Evolutionary conservation across 2,113 vertebrate species (phyloP), one percentile per base, ranked within the genome.

Genomic region (Cryptomyrus ogoouensis): DNA sequence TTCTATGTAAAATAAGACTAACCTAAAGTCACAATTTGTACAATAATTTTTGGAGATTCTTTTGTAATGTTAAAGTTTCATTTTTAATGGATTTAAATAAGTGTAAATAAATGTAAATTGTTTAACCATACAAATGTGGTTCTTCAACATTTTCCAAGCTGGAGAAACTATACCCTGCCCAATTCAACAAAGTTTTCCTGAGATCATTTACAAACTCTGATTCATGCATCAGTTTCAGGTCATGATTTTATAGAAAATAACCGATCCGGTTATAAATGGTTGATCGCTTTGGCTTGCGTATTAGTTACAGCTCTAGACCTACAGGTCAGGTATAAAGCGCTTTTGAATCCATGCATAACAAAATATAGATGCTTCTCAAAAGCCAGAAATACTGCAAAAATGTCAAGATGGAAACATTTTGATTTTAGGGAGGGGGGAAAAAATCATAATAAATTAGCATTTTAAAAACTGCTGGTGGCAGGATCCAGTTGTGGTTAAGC

Each of bases 101-200:
- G 94, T 94, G 93, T 94, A 91, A 96, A 96, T 96, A 96, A 96
- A 96, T 89, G 39, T 86, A 46, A 52, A 66, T 91, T 95, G 94
- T 95, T 94, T 94, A 95, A 95, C 83, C 90, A 84, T 89, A 77
- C 17, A 53, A 27, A 46, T 19, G n/a, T 85, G 39, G 35, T 84
- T 35, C 50, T 77, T 80, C 15, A 70, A 80, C 74, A 80, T 80
- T 80, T 80, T 21, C 31, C 74, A 80, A 80, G 31, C 35, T 80
- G 35, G 35, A 70, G 74, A 87, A 87, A 50, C 31, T 35, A n/a
- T 35, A 27, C 12, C n/a, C 49, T 35, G 5, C 0, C 13, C 17
- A 42, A 42, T 80, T 39, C 74, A 39, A 39, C 12, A 77, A 31
- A 77, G 31, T 17, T 80, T 80, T 35, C 74, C 74, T 80, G 74